Evolutionary conservation across 2,888 invertebrate genomes (phyloP), one percentile per base, ranked within the genome.

Genomic region (Serrognathus titanus): DNA sequence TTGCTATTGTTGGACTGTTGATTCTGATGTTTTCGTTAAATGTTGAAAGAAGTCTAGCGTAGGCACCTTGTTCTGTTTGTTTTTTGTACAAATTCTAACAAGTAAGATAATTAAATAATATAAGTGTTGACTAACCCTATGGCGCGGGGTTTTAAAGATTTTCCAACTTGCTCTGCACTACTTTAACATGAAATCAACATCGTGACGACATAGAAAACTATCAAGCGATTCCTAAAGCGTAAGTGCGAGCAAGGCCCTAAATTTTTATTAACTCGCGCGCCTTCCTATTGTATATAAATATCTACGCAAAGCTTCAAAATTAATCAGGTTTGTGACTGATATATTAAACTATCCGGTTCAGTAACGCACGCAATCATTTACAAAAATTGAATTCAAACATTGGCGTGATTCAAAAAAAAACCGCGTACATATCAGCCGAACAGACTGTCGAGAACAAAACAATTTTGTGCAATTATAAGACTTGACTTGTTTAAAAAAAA

Each of bases 41-140:
- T 36, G 52, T 57, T 51, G 20, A 48, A 51, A 48, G 31, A 55
- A 52, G 52, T 52, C 51, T 64, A 57, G 59, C 61, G 48, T 49
- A 40, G 61, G 68, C 70, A 69, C 69, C 40, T 69, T 66, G 58
- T 69, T 71, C 70, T 72, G 70, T 50, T 50, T 20, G 53, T 53
- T 43, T 40, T 39, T 39, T 51, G 39, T 37, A 71, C 66, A 63
- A 66, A 61, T 65, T 61, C 64, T 66, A 61, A 61, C 48, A 66
- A 69, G 70, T 71, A 70, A 71, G 66, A 69, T 69, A 71, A 61
- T 64, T 60, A 64, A 62, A 65, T 63, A 67, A 67, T 65, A 67
- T 66, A 59, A 55, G 53, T 61, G 61, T 61, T 61, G 61, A 55
- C 59, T 61, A 51, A 55, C 52, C 60, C 57, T 60, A 49, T 55